phyloP scores from a whole-genome alignment of 2,888 invertebrate genomes.

The Drosophila stalkeri region DNA sequence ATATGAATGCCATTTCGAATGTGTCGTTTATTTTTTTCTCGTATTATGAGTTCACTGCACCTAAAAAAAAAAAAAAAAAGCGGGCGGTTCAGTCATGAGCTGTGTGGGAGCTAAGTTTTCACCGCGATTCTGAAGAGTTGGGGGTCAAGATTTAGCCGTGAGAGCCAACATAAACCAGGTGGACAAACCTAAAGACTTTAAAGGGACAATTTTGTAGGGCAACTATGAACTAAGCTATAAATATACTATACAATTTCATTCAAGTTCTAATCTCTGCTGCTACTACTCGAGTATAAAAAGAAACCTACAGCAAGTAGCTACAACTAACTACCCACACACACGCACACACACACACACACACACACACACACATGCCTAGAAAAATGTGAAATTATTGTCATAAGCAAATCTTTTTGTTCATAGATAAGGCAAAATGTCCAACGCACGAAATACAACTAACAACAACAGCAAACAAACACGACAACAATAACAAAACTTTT shows the following conservation, averaged over 20 bases:
- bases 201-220: neutral
- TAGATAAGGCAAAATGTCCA: slow-evolving; percentile 60
- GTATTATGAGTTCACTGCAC: slow-evolving; percentile 70
- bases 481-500: slow-evolving; percentile 28
- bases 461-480: slow-evolving; percentile 12
- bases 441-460: slow-evolving; percentile 53
- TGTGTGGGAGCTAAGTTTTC: slow-evolving; percentile 45
- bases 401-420: slow-evolving; percentile 66
- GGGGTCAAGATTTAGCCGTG: slow-evolving; percentile 41
- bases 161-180: slow-evolving; percentile 39
- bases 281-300: neutral
- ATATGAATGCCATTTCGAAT: slow-evolving; percentile 67
- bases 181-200: neutral
- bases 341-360: slow-evolving; percentile 11
- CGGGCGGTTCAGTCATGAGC: slow-evolving; percentile 22
- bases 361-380: slow-evolving; percentile 15
- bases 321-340: slow-evolving; percentile 16
- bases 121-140: slow-evolving; percentile 20
- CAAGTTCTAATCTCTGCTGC: too few relatives aligned
- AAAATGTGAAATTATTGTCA: slow-evolving; percentile 57
- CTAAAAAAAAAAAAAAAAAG: slow-evolving; percentile 37
- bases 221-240: neutral
- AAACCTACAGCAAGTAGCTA: neutral
- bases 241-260: neutral
- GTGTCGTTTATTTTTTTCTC: slow-evolving; percentile 44